These are phyloP conservation scores for Oenanthe oenanthe DNA, from an alignment of 2,113 vertebrate genomes.

Conservation along the genomic window DNA sequence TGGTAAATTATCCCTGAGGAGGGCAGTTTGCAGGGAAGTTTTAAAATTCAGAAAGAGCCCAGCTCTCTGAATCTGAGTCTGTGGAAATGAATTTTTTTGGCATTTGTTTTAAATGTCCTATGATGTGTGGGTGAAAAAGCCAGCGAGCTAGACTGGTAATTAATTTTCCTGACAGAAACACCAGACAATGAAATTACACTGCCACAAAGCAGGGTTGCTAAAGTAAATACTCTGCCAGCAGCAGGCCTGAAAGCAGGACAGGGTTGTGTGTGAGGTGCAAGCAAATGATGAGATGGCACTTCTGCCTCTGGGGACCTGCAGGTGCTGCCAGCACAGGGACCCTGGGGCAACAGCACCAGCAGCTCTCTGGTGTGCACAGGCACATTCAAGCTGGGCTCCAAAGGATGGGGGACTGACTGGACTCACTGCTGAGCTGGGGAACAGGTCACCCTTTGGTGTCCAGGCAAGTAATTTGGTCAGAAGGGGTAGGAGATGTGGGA, in stretches of 20 bases:
- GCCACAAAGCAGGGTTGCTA: slow-evolving; percentile 55
- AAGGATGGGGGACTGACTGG: neutral
- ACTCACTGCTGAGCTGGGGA: accelerated
- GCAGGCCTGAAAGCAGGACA: neutral
- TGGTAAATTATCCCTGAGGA: neutral
- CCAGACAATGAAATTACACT: slow-evolving; percentile 71
- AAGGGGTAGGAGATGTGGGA: neutral
- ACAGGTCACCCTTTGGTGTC: neutral
- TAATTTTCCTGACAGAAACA: slow-evolving; percentile 73
- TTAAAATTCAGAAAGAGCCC: slow-evolving; percentile 31
- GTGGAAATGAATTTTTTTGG: slow-evolving; percentile 50
- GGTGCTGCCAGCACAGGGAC: neutral
- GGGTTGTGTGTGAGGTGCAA: slow-evolving; percentile 8
- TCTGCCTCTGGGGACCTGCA: neutral
- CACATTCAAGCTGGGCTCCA: neutral
- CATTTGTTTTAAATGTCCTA: slow-evolving; percentile 60
- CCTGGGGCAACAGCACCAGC: accelerated
- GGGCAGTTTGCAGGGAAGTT: neutral
- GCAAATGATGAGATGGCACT: neutral
- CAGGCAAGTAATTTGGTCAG: neutral
- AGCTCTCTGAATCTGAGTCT: neutral
- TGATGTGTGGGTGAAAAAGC: slow-evolving; percentile 64
- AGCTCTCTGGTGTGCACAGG: neutral
- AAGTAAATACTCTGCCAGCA: slow-evolving; percentile 63
- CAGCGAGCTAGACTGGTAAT: slow-evolving; percentile 56